Evolutionary conservation across 2,888 invertebrate genomes (phyloP).

Genomic region (Anoncus sp.): DNA sequence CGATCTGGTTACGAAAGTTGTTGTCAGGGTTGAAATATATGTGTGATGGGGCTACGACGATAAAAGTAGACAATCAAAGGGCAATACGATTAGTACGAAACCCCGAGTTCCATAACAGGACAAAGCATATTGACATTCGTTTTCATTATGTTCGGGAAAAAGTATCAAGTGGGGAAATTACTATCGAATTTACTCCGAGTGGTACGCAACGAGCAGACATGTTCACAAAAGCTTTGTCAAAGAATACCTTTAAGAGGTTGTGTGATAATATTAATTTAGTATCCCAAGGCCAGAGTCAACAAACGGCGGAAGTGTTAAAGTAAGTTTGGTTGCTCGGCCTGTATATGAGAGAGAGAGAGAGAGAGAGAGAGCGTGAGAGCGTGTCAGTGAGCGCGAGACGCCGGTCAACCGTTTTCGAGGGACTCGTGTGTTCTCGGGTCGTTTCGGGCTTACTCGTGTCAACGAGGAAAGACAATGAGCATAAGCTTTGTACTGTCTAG

Average conservation of each 20-base stretch:
- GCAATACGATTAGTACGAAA: background rate
- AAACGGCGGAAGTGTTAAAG: slow-evolving; percentile 23
- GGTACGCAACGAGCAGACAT: slow-evolving; percentile 7
- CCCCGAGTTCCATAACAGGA: background rate
- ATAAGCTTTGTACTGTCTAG: no score
- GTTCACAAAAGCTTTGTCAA: background rate
- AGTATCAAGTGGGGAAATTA: background rate
- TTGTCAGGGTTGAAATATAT: background rate
- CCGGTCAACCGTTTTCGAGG: no score
- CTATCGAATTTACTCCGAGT: background rate
- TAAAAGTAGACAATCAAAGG: background rate
- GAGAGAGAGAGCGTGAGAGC: background rate
- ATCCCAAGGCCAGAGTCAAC: no score
- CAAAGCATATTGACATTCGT: background rate
- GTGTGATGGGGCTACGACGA: background rate
- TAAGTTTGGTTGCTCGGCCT: background rate
- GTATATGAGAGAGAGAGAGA: background rate
- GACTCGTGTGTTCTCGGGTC: no score
- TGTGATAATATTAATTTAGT: background rate
- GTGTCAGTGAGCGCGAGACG: background rate
- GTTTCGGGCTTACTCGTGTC: no score
- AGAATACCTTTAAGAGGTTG: background rate
- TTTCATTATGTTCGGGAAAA: background rate
- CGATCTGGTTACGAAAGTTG: background rate
- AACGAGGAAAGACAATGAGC: no score